phyloP scores from a whole-genome alignment of 2,888 invertebrate species.

The Phortica magna region DNA sequence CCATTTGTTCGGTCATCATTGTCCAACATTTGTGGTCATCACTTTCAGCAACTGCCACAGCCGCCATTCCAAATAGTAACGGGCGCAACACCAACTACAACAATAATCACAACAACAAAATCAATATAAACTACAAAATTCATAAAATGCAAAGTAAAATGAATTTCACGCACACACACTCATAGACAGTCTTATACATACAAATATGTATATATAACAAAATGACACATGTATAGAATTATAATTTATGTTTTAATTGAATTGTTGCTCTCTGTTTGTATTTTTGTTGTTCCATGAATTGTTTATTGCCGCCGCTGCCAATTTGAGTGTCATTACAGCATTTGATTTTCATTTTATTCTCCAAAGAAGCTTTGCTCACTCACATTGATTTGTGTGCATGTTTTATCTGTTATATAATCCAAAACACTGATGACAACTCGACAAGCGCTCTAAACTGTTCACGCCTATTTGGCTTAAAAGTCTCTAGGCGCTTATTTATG shows the following conservation, averaged over 20 bases:
- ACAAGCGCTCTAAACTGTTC: background rate
- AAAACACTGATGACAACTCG: no score
- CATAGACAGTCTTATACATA: slow-evolving; percentile 29
- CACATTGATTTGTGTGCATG: no score
- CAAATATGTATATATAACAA: slow-evolving; percentile 6
- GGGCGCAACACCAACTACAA: slow-evolving; percentile 40
- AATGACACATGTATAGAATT: slow-evolving; percentile 16
- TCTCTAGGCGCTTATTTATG: slow-evolving; percentile 20
- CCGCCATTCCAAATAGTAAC: slow-evolving; percentile 49
- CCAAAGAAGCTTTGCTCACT: slow-evolving; percentile 49
- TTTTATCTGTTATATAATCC: slow-evolving; percentile 59
- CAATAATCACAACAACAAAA: slow-evolving; percentile 28
- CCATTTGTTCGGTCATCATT: background rate
- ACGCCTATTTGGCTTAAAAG: background rate
- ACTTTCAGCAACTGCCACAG: slow-evolving; percentile 14
- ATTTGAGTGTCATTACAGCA: slow-evolving; percentile 54
- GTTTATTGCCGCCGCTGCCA: background rate
- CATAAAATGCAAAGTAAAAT: slow-evolving; percentile 33
- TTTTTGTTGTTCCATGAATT: slow-evolving; percentile 9
- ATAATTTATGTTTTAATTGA: slow-evolving; percentile 28
- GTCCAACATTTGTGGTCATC: slow-evolving; percentile 31
- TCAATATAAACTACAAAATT: slow-evolving; percentile 37
- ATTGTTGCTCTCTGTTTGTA: slow-evolving; percentile 10
- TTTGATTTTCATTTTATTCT: slow-evolving; percentile 70
- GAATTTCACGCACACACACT: slow-evolving; percentile 32